These are phyloP conservation scores for Aquatica leii DNA, from an alignment of 2,888 invertebrate genomes.

Conservation along the genomic window DNA sequence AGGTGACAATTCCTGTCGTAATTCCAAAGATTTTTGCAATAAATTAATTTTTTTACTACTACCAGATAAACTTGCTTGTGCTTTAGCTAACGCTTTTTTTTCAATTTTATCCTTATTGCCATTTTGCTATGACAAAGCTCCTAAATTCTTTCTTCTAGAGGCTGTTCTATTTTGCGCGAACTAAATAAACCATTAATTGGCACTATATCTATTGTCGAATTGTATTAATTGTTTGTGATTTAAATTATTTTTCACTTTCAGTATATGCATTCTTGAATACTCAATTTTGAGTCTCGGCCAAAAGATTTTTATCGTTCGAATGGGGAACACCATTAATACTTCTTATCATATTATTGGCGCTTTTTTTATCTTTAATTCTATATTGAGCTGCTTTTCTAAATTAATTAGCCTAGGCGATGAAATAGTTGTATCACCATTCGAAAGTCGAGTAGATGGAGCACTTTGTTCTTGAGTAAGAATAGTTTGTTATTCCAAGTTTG, in stretches of 20 bases:
- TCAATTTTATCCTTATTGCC: conserved; percentile 86
- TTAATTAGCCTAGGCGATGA: conserved; percentile 79
- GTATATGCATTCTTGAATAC: conserved; percentile 94
- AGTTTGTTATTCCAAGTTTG: too few species aligned
- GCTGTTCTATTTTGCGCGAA: conserved; percentile 70
- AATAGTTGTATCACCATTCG: conserved; percentile 65
- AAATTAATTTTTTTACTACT: conserved; percentile 96
- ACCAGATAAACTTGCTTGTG: conserved; percentile 90
- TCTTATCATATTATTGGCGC: conserved; percentile 96
- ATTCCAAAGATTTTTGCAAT: conserved; percentile 89
- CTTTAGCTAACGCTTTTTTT: conserved; percentile 95
- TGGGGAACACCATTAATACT: conserved; percentile 87
- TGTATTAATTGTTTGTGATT: conserved; percentile 68
- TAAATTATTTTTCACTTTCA: conserved; percentile 77
- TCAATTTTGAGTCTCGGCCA: conserved; percentile 98
- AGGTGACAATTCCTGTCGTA: conserved; percentile 86
- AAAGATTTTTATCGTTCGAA: conserved; percentile 88
- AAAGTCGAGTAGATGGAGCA: too few species aligned
- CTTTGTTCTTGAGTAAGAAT: too few species aligned
- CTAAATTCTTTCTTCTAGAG: conserved; percentile 92
- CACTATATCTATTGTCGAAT: conserved; percentile 58
- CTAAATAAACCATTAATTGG: conserved; percentile 66
- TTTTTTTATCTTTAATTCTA: conserved; percentile 96
- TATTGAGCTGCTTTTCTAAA: conserved; percentile 96
- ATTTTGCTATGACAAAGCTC: conserved; percentile 95